Evolutionary conservation across 2,113 vertebrate genomes (phyloP), one percentile per base, ranked within the genome.

Genomic region (Gadus macrocephalus): DNA sequence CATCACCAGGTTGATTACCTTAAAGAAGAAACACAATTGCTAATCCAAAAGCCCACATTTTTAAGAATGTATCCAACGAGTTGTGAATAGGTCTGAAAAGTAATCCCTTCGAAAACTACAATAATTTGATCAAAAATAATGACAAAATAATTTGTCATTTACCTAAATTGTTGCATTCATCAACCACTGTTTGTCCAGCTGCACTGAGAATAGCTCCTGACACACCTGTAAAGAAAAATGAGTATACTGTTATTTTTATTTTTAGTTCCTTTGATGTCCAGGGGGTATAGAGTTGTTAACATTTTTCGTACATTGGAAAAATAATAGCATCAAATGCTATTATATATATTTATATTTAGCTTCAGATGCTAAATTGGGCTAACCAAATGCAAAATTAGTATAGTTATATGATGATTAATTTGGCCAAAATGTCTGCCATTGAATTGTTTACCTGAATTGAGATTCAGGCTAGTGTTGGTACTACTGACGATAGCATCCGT

Each of bases 141-240:
- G n/a, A n/a, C n/a, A n/a, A n/a, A n/a, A n/a, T n/a, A n/a, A n/a
- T 62, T 28, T 62, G 11, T 62, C 20, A 58, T 75, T 19, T 77
- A 87, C 87, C 87, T 8, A 84, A 64, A 66, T 69, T 61, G 17
- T 61, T 71, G 66, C 87, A 88, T 58, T 87, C 85, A 17, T 85
- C 70, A 27, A 77, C 76, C 3, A 88, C 83, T 1, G 63, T 70
- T 67, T 74, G 59, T 58, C 85, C 87, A 5, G 83, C 85, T 8
- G 83, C 85, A 77, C 81, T 87, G 5, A 87, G 76, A 25, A 88
- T 86, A 4, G 82, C 83, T n/a, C 77, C 80, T 53, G 85, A 87
- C 49, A 88, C 83, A 19, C 87, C 87, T 88, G 69, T 5, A 69
- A 12, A 25, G 19, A 12, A 15, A 27, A 31, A 68, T 31, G 61